Evolutionary conservation across 2,888 invertebrate species (phyloP), one percentile per base, ranked within the genome.

Genomic region (Andricus quercusramuli): DNA sequence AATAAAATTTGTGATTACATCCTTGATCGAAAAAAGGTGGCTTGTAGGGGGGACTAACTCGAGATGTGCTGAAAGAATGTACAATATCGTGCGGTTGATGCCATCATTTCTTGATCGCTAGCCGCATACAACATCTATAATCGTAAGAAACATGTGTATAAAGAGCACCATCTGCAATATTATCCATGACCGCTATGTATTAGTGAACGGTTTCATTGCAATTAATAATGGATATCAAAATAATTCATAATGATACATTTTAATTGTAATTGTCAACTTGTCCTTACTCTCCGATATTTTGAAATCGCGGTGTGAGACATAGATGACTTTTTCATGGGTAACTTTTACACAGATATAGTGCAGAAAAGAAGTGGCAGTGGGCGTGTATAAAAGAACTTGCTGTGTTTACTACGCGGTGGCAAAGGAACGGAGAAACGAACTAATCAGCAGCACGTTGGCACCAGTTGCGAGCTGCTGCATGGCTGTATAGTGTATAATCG

Each of bases 401-500:
- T 74, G 65, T 80, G 78, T 77, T 51, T 74, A 32, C 51, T n/a
- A n/a, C 13, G 32, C 37, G 56, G 37, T 74, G 74, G 74, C 59
- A 32, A 74, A 74, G 32, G 74, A 66, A 47, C 70, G 70, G 76
- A 47, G 74, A 74, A 79, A 74, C 44, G 41, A 59, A 74, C 74
- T 79, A 79, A 79, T 79, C 79, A 64, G 79, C 74, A 32, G 64
- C 64, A 81, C 70, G 74, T 77, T 79, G 78, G 82, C 80, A 81
- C 66, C 65, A 83, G 64, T 59, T 74, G 37, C 22, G 32, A 56
- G 32, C 70, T 70, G 47, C 32, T 70, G 47, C 56, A 74, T 78
- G 77, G 70, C 83, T 80, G 82, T 82, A 82, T 84, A 86, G 86
- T 87, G 82, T 82, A 82, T 84, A 86, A 87, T 87, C 88, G 80